Evolutionary conservation across 2,113 vertebrate species (phyloP), one percentile per base, ranked within the genome.

Genomic region (Phoxinus phoxinus): DNA sequence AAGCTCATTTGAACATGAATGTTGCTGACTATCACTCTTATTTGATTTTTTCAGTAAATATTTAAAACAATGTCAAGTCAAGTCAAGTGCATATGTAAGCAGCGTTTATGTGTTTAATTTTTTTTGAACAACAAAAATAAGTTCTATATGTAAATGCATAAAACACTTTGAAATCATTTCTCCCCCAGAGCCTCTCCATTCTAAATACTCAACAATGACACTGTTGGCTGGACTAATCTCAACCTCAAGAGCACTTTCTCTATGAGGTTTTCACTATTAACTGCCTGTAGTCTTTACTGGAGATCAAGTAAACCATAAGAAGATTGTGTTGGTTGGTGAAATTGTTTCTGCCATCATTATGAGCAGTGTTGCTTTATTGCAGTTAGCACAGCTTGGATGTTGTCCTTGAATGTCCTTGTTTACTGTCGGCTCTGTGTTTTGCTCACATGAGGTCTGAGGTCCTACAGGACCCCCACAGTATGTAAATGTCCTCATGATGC

Each of bases 381-480:
- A 27, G 74, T 58, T 37, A 25, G 58, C 80, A 59, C 84, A 86
- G 84, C 85, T 76, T 88, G 87, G 76, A 71, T 27, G 77, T 59
- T 65, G 80, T 67, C 87, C 87, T 88, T 88, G 84, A 75, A 41
- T n/a, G 69, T 88, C 87, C 84, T 88, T 86, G 84, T 88, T 88
- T 86, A 86, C 87, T 86, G 87, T 80, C 46, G 23, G 76, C 71
- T 79, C 83, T 87, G 73, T 80, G 77, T 85, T 87, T 65, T 87
- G 27, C 85, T 65, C 59, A 84, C 51, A n/a, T 80, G 75, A 81
- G 69, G 59, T 56, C 81, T 73, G 17, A 67, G 30, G 61, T 75
- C 27, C 35, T 72, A n/a, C 59, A 63, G 69, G 65, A 81, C 87
- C 35, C 77, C 65, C 44, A 75, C 74, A 51, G 81, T 59, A 74